Conservation (phyloP, 2,113 vertebrate species). For the Thermophis baileyi region DNA sequence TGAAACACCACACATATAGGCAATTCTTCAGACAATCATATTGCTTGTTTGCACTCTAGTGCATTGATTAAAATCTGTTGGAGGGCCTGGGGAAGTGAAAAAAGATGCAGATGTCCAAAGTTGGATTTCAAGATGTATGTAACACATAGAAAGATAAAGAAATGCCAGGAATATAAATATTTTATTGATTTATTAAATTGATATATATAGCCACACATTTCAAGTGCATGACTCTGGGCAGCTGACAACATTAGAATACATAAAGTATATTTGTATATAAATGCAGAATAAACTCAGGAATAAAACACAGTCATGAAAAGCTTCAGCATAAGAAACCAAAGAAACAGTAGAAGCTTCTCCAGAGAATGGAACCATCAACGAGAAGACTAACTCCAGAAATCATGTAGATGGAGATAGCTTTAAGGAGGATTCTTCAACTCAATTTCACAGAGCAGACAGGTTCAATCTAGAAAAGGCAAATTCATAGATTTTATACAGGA, state of each 20-base stretch:
- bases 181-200: background rate
- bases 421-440: background rate
- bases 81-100: background rate
- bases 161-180: background rate
- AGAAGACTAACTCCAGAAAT: background rate
- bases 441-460: background rate
- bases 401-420: background rate
- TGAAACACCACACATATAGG: background rate
- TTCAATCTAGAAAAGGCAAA: background rate
- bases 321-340: background rate
- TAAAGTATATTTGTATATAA: background rate
- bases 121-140: background rate
- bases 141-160: background rate
- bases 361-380: background rate
- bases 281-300: background rate
- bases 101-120: background rate
- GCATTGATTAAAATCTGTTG: background rate
- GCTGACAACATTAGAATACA: background rate
- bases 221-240: background rate
- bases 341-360: background rate
- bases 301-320: background rate
- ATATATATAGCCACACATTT: background rate
- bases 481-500: background rate
- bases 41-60: background rate
- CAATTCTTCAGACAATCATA: background rate